Conservation (phyloP, 1,140 invertebrate genomes). For the Listronotus bonariensis region DNA sequence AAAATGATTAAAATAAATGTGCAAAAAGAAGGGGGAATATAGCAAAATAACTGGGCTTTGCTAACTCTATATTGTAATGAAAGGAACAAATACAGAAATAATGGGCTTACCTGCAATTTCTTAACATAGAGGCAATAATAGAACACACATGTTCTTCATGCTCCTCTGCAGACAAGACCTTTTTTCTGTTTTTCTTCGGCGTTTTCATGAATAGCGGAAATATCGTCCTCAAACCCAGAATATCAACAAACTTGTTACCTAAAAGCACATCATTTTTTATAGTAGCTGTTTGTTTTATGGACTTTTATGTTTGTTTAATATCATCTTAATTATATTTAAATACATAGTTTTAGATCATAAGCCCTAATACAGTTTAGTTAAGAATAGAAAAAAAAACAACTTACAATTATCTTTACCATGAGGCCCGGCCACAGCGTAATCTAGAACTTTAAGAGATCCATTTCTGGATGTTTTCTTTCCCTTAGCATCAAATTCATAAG, state of each 20-base stretch:
- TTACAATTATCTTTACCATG: conserved; percentile 77
- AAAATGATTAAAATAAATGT: no score
- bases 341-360: no score
- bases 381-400: not conserved
- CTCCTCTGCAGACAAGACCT: conserved; percentile 76
- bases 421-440: conserved; percentile 91
- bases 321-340: no score
- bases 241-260: conserved; percentile 97
- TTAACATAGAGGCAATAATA: conserved; percentile 91
- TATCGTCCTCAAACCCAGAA: conserved; percentile 92
- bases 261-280: not conserved
- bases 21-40: not conserved
- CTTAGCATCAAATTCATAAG: conserved; percentile 96
- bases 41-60: not conserved
- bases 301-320: no score
- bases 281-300: no score
- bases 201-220: conserved; percentile 99
- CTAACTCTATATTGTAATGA: not conserved
- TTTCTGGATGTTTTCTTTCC: conserved; percentile 97
- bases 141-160: conserved; percentile 96
- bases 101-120: conserved; percentile 69
- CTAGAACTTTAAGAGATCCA: conserved; percentile 94
- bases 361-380: no score
- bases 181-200: conserved; percentile 83
- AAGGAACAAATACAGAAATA: not conserved